Evolutionary conservation across 2,113 vertebrate species (phyloP).

Genomic region (Oreochromis aureus): DNA sequence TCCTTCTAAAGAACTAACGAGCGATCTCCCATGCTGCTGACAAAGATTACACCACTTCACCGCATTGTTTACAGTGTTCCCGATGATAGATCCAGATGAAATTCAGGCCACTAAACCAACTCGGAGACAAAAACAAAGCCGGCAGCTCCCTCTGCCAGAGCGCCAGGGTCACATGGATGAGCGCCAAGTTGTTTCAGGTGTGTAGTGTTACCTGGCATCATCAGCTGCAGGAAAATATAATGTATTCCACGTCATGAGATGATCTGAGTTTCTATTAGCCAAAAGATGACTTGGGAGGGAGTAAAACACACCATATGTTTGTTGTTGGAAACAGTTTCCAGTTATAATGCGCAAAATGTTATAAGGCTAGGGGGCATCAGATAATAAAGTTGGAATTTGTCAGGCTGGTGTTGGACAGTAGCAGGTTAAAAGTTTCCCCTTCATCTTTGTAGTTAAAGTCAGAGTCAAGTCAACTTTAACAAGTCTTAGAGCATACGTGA

Average conservation of each 20-base stretch:
- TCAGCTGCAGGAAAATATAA: neutral
- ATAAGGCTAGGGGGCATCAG: neutral
- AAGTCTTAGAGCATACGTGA: fast-evolving
- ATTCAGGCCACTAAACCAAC: neutral
- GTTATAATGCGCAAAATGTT: neutral
- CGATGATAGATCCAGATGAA: neutral
- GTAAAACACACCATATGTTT: neutral
- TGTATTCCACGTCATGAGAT: neutral
- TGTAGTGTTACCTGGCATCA: neutral
- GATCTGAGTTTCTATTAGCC: fast-evolving
- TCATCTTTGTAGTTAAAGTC: neutral
- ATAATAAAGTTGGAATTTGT: neutral
- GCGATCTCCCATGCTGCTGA: neutral
- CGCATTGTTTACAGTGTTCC: neutral
- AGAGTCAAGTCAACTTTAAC: neutral
- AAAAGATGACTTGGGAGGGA: neutral
- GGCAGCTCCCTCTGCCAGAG: neutral
- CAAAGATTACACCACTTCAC: neutral
- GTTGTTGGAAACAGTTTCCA: neutral
- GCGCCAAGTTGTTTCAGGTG: neutral
- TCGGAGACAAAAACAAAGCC: neutral
- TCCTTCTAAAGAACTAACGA: fast-evolving
- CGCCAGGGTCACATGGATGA: fast-evolving
- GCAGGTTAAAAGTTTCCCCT: neutral
- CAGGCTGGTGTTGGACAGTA: neutral